Evolutionary conservation across 2,113 vertebrate species (phyloP), one percentile per base, ranked within the genome.

Genomic region (Calyptomena viridis): DNA sequence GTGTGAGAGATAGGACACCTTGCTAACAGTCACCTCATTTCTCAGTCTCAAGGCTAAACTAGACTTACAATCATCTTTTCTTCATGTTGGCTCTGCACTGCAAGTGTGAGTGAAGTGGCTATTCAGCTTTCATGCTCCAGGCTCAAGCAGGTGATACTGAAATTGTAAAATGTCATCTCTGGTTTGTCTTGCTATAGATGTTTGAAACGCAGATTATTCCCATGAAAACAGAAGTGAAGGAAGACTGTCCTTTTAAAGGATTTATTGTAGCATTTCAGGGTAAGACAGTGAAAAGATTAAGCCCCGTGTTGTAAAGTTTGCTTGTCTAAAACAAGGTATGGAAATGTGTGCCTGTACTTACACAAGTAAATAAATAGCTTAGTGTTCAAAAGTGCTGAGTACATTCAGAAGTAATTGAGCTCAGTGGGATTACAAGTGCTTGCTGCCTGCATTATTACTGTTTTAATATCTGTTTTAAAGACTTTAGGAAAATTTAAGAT

Each of bases 391-490:
- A 96, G 25, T 78, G 55, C 87, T 84, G 68, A 87, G 50, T 39
- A 78, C 22, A 46, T 89, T 87, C 60, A 74, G 21, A 80, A 93
- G 35, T 55, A 84, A 84, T 67, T 71, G 77, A 95, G 58, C 60
- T 93, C 84, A 42, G 39, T 89, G 69, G 74, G 82, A 94, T 84
- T 95, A 84, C 56, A 82, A 84, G 52, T 33, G 47, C 19, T 89
- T 77, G 39, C 73, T 84, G 56, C 47, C 47, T 77, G 44, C 55
- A 52, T 82, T 91, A 63, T 47, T 84, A 50, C 42, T 84, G 50
- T 89, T 95, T 96, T 87, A 87, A 68, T 89, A 94, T 31, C 69
- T 82, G 16, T 67, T 56, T 87, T 93, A 81, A 93, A 91, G 74
- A 53, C 76, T 81, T 92, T 12, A 44, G 46, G 50, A 86, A 90